Evolutionary conservation across 2,113 vertebrate species (phyloP).

Genomic region (Corydoras sp.): DNA sequence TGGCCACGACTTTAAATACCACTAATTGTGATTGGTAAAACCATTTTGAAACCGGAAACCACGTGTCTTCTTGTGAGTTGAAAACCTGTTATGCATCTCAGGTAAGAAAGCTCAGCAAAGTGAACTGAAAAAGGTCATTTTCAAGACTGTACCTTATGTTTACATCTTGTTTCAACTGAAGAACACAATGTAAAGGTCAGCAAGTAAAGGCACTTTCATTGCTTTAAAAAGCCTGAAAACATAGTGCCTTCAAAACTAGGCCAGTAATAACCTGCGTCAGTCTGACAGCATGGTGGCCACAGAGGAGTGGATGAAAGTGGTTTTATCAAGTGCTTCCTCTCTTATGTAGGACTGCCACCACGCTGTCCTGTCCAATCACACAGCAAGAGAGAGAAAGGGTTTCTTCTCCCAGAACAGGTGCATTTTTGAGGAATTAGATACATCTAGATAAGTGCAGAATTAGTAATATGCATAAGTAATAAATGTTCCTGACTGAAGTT

Average conservation of each 20-base stretch:
- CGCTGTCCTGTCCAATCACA: constrained; percentile 37
- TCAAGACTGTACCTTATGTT: too few species aligned
- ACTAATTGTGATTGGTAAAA: background rate
- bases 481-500: background rate
- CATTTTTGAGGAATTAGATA: constrained; percentile 14
- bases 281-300: constrained; percentile 10
- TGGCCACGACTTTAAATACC: background rate
- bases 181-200: background rate
- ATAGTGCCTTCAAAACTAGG: constrained; percentile 16
- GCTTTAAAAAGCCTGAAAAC: background rate
- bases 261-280: constrained; percentile 22
- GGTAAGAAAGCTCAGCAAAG: too few species aligned
- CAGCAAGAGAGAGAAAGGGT: background rate
- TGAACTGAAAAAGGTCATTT: too few species aligned
- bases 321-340: constrained; percentile 28
- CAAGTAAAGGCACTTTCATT: background rate
- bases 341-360: constrained; percentile 29
- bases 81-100: too few species aligned
- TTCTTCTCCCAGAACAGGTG: constrained; percentile 1
- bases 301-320: background rate
- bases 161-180: too few species aligned
- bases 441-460: constrained; percentile 22
- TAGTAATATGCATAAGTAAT: constrained; percentile 1
- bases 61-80: too few species aligned
- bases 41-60: background rate